Conservation (phyloP, 1,140 invertebrate species). For the Glomeris maerens region DNA sequence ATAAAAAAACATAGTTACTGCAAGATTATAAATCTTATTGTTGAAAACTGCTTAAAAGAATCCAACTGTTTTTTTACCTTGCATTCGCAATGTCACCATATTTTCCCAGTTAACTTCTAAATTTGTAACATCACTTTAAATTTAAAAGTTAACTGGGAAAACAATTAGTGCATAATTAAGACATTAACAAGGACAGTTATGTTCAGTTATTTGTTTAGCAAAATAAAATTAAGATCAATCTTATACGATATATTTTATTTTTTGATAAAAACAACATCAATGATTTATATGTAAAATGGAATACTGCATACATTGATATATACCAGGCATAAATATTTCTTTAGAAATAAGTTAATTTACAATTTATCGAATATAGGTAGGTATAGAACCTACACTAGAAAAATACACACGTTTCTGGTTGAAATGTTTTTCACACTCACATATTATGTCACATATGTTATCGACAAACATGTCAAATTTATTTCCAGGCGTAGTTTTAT, state of each 20-base stretch:
- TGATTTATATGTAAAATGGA: background rate
- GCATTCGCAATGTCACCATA: background rate
- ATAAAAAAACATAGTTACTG: background rate
- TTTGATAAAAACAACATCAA: background rate
- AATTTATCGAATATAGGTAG: too few species aligned
- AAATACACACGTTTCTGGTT: too few species aligned
- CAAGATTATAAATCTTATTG: background rate
- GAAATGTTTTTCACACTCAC: too few species aligned
- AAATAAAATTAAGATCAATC: background rate
- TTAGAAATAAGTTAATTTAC: too few species aligned
- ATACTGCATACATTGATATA: slow-evolving; percentile 1
- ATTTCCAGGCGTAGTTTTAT: too few species aligned
- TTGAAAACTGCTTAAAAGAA: background rate
- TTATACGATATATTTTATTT: background rate
- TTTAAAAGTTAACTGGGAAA: too few species aligned
- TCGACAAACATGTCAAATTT: too few species aligned
- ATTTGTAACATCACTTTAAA: background rate
- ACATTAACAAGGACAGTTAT: background rate
- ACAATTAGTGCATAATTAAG: too few species aligned
- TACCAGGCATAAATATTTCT: background rate
- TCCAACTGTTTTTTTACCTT: background rate
- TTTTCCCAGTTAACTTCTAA: background rate
- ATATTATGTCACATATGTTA: too few species aligned
- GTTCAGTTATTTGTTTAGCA: background rate
- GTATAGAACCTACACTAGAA: too few species aligned